Evolutionary conservation across 2,888 invertebrate species (phyloP).

Genomic region (Argyra leucocephala): DNA sequence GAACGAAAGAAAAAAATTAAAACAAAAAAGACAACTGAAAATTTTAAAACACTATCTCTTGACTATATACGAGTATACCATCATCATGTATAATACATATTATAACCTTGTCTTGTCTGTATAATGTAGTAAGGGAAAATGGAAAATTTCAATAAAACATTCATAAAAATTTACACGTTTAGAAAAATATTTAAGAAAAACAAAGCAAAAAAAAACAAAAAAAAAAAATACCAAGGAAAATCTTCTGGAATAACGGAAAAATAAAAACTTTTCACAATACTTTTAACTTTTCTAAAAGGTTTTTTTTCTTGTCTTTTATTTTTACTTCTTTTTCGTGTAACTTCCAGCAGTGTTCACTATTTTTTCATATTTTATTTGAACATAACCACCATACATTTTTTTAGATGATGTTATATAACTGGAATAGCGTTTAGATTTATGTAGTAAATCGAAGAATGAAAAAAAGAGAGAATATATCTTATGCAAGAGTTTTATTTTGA

Average conservation of each 20-base stretch:
- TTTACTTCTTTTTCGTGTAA: not conserved
- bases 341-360: too few species aligned
- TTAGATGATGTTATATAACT: too few species aligned
- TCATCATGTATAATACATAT: not conserved
- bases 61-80: not conserved
- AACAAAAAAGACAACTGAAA: too few species aligned
- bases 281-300: not conserved
- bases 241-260: not conserved
- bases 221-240: not conserved
- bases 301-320: not conserved
- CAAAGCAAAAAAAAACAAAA: not conserved
- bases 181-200: not conserved
- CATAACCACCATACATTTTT: too few species aligned
- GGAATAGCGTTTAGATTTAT: too few species aligned
- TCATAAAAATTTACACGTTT: not conserved
- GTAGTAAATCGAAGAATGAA: too few species aligned
- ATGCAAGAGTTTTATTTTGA: too few species aligned
- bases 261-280: not conserved
- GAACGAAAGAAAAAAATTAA: too few species aligned
- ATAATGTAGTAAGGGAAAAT: not conserved
- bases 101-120: too few species aligned
- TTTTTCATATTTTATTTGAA: too few species aligned
- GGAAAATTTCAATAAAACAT: conserved; percentile 2
- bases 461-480: too few species aligned
- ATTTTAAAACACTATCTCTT: not conserved